Percentiles rank a stretch among this genome's conserved stretches.
phyloP scores from a whole-genome alignment of 2,888 invertebrate genomes.

The Ophioninae sp. region DNA sequence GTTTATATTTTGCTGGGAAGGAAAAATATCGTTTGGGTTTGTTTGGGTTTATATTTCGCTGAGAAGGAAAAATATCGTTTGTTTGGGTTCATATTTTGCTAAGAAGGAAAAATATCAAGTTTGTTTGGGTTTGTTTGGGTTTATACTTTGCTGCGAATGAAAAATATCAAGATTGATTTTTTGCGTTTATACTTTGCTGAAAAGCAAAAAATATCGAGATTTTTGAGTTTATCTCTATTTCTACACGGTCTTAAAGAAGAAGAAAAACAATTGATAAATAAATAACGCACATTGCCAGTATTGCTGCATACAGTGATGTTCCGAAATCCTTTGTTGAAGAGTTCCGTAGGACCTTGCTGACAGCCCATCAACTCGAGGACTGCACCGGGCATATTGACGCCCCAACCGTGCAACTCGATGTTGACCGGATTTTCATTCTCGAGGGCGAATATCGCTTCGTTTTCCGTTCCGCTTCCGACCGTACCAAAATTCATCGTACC shows the following conservation, averaged over 20 bases:
- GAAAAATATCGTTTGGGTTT: too few species aligned
- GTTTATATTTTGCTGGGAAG: too few species aligned
- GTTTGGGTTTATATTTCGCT: too few species aligned
- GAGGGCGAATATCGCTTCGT: constrained; percentile 87
- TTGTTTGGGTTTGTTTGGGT: too few species aligned
- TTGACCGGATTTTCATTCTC: constrained; percentile 90
- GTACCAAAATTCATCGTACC: constrained; percentile 85
- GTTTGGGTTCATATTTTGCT: too few species aligned
- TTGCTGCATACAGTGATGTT: constrained; percentile 78
- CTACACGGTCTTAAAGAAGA: neutral
- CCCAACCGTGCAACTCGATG: constrained; percentile 84
- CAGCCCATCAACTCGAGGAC: constrained; percentile 85
- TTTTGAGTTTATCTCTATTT: too few species aligned
- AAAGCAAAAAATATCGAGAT: neutral
- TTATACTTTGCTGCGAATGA: too few species aligned
- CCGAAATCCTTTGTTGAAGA: constrained; percentile 75
- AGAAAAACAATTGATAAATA: neutral
- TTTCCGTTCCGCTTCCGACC: constrained; percentile 85
- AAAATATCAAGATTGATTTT: neutral
- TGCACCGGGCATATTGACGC: constrained; percentile 84
- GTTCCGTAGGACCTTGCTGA: constrained; percentile 81
- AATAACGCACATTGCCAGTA: constrained; percentile 75
- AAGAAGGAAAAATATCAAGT: too few species aligned
- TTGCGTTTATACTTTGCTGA: too few species aligned
- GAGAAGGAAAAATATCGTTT: too few species aligned